A percentile compares a stretch with the other conserved stretches of the same genome.
phyloP scores from a whole-genome alignment of 2,797 vertebrate genomes.

The Myotis pilosus region DNA sequence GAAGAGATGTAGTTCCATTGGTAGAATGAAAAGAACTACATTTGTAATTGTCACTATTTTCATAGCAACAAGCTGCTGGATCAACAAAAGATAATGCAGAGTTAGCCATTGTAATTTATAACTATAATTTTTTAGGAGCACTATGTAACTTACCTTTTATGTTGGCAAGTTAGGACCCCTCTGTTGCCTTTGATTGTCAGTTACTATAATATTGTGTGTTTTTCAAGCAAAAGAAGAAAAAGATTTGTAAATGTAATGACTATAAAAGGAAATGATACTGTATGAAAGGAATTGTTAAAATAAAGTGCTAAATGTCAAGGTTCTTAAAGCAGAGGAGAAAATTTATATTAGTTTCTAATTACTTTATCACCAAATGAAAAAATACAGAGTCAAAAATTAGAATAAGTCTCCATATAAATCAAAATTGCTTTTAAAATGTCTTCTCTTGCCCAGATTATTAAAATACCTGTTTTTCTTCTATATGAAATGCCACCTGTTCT shows the following conservation, averaged over 20 bases:
- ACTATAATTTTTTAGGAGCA: not conserved
- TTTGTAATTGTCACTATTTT: constrained; percentile 54
- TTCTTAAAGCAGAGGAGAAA: constrained; percentile 37
- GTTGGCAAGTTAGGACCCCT: not conserved
- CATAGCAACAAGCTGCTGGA: constrained; percentile 5
- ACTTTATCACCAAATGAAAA: constrained; percentile 21
- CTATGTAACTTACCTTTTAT: not conserved
- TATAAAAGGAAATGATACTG: constrained; percentile 8
- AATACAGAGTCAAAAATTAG: constrained; percentile 1
- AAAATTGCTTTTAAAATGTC: not conserved
- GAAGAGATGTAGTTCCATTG: constrained; percentile 14
- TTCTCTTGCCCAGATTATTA: not conserved
- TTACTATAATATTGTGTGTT: not conserved
- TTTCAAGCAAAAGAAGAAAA: not conserved
- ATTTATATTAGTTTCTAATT: constrained; percentile 27
- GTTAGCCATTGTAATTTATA: not conserved
- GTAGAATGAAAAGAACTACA: constrained; percentile 25
- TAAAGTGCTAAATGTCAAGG: not conserved
- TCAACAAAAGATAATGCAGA: constrained; percentile 41
- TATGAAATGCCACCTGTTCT: not conserved
- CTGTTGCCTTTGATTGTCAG: not conserved
- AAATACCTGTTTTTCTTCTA: not conserved
- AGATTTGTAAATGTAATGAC: not conserved
- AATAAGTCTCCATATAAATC: not conserved
- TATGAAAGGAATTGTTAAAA: not conserved